Conservation (phyloP, 1,140 invertebrate genomes). For the Pteromalus puparum region DNA sequence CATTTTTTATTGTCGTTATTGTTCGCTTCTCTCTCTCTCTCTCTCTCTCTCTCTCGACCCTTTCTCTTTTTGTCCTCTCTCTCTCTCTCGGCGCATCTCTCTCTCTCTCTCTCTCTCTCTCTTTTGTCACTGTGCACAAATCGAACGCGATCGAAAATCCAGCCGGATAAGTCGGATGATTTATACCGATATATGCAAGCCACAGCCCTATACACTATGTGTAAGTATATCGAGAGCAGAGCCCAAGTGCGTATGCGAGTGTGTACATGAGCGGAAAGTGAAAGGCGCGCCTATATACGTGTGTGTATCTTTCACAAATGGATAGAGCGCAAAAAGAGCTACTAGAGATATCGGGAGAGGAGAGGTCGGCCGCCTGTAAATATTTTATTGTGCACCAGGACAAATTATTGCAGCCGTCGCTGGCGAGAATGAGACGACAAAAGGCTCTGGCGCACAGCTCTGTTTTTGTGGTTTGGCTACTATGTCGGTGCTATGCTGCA, state of each 20-base stretch:
- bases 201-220: not conserved
- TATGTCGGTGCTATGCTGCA: not conserved
- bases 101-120: constrained; percentile 25
- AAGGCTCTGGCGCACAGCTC: constrained; percentile 6
- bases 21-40: constrained; percentile 55
- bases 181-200: constrained; percentile 33
- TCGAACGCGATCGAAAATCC: constrained; percentile 42
- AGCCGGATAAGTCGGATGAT: constrained; percentile 44
- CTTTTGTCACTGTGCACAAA: constrained; percentile 43
- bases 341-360: not conserved
- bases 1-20: constrained; percentile 63
- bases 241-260: not conserved
- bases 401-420: constrained; percentile 37
- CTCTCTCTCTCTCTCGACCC: constrained; percentile 3
- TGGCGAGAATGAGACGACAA: constrained; percentile 42
- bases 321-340: not conserved
- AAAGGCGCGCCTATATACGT: not conserved
- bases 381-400: constrained; percentile 31
- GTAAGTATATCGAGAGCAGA: not conserved
- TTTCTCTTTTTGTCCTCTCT: constrained; percentile 22
- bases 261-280: constrained; percentile 21
- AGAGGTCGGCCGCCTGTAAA: constrained; percentile 26
- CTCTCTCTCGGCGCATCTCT: constrained; percentile 36
- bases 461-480: constrained; percentile 10
- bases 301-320: not conserved